These are phyloP conservation scores for Chauna torquata DNA, from an alignment of 2,113 vertebrate genomes.

Conservation along the genomic window DNA sequence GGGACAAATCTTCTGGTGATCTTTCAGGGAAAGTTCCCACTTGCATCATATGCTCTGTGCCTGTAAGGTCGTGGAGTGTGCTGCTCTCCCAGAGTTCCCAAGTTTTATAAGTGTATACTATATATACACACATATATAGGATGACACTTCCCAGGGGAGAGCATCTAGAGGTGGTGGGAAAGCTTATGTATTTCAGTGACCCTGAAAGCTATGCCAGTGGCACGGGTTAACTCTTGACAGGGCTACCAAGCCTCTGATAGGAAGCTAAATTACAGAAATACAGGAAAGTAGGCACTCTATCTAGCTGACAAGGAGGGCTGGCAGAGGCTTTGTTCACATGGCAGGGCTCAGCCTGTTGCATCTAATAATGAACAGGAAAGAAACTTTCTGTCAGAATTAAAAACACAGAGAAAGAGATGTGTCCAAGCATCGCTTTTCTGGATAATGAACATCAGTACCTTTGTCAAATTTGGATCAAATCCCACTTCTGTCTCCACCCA, in stretches of 20 bases:
- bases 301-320: background rate
- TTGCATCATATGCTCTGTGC: background rate
- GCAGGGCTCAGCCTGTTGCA: background rate
- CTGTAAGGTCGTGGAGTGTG: background rate
- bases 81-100: background rate
- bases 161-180: constrained; percentile 29
- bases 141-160: background rate
- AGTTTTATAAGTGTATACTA: background rate
- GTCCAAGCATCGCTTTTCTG: background rate
- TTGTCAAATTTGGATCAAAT: background rate
- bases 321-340: background rate
- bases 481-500: background rate
- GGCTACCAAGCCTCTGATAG: background rate
- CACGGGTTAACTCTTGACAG: background rate
- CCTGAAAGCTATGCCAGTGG: background rate
- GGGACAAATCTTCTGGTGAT: background rate
- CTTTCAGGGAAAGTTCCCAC: constrained; percentile 12
- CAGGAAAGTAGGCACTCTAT: background rate
- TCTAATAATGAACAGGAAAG: background rate
- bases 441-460: background rate
- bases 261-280: background rate
- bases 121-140: background rate
- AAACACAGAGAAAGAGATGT: background rate
- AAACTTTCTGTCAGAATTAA: background rate
- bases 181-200: background rate